Percentiles rank a stretch among this genome's conserved stretches.
phyloP scores from a whole-genome alignment of 2,888 invertebrate species.

The Creontiades dilutus region DNA sequence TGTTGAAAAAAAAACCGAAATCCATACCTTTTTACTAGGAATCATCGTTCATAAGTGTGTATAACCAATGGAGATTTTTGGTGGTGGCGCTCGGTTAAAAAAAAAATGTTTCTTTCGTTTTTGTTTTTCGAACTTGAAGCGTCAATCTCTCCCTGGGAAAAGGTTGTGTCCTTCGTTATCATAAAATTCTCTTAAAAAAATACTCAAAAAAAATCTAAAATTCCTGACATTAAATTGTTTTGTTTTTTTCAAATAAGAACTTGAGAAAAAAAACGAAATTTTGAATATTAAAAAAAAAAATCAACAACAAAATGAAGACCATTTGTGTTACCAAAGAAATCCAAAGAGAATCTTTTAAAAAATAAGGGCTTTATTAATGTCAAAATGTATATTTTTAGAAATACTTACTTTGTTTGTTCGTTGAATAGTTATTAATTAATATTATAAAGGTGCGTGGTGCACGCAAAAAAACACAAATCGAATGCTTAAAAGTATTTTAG shows the following conservation, averaged over 20 bases:
- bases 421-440: constrained; percentile 69
- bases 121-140: constrained; percentile 64
- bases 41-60: constrained; percentile 53
- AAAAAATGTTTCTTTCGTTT: background rate
- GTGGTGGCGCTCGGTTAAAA: constrained; percentile 52
- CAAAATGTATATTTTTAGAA: constrained; percentile 73
- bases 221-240: constrained; percentile 52
- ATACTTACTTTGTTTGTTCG: constrained; percentile 69
- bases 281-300: constrained; percentile 15
- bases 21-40: constrained; percentile 65
- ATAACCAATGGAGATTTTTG: constrained; percentile 50
- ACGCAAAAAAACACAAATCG: constrained; percentile 74
- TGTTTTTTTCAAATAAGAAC: background rate
- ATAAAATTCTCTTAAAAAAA: constrained; percentile 49
- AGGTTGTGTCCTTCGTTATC: constrained; percentile 70
- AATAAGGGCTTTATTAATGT: constrained; percentile 71
- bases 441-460: constrained; percentile 70
- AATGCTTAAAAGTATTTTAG: constrained; percentile 75
- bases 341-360: constrained; percentile 68
- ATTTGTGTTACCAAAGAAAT: constrained; percentile 71
- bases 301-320: constrained; percentile 67
- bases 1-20: background rate
- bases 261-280: constrained; percentile 40
- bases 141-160: constrained; percentile 64
- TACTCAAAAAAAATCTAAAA: constrained; percentile 43